Percentiles rank a stretch among this genome's conserved stretches.
phyloP scores from a whole-genome alignment of 2,888 invertebrate species.

The Micropterix aruncella region DNA sequence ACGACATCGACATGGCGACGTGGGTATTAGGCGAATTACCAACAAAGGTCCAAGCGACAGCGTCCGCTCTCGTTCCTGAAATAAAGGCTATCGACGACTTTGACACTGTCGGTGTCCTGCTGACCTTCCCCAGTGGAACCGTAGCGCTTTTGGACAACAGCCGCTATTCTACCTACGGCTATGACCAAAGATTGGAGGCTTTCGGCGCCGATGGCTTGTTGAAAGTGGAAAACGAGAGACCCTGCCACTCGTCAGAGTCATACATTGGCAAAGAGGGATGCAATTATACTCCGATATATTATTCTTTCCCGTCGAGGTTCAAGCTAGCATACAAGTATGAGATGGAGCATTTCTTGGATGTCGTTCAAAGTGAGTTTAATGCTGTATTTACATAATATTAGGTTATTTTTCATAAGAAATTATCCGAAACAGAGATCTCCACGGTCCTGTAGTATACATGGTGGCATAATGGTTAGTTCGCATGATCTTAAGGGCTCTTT shows the following conservation, averaged over 20 bases:
- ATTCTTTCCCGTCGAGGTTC: constrained; percentile 46
- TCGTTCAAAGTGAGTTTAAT: constrained; percentile 29
- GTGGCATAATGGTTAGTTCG: too few species aligned
- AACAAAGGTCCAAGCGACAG: constrained; percentile 35
- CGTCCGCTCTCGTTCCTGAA: constrained; percentile 41
- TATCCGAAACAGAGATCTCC: too few species aligned
- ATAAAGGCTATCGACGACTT: constrained; percentile 45
- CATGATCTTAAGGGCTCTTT: too few species aligned
- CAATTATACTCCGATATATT: constrained; percentile 37
- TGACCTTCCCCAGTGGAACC: constrained; percentile 48
- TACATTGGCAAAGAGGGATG: constrained; percentile 25
- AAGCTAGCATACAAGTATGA: constrained; percentile 35
- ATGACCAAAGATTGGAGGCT: constrained; percentile 54
- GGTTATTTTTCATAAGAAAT: too few species aligned
- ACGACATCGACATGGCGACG: constrained; percentile 51
- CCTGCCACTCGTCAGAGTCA: constrained; percentile 28
- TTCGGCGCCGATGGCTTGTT: constrained; percentile 45
- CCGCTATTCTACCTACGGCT: constrained; percentile 46
- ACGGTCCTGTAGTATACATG: too few species aligned
- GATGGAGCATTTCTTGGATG: constrained; percentile 45
- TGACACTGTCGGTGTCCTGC: constrained; percentile 44
- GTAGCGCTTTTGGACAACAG: constrained; percentile 48
- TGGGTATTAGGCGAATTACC: constrained; percentile 51
- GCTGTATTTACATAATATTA: not conserved
- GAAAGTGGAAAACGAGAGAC: constrained; percentile 38